Conservation (phyloP, 2,888 invertebrate genomes). For the Thyatira batis region DNA sequence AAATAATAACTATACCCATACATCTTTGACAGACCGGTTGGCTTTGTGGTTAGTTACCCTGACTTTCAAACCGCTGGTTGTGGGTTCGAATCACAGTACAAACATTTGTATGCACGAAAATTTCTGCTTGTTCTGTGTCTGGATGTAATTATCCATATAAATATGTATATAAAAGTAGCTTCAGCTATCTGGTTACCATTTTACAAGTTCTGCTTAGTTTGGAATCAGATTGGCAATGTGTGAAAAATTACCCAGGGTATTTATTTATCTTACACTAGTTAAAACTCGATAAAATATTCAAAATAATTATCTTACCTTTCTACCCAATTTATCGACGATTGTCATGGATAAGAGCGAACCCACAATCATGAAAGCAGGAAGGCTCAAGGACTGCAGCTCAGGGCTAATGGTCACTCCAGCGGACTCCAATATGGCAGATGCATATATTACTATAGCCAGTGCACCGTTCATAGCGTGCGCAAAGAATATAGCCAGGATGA, state of each 20-base stretch:
- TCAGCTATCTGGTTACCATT: no score
- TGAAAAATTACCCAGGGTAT: neutral
- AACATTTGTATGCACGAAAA: no score
- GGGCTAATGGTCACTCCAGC: constrained; percentile 39
- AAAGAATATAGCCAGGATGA: constrained; percentile 28
- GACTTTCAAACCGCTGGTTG: no score
- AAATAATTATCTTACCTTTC: constrained; percentile 26
- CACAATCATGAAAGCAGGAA: constrained; percentile 44
- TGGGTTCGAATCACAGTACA: no score
- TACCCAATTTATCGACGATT: constrained; percentile 37
- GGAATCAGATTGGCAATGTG: no score
- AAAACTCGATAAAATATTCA: neutral
- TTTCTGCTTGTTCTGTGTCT: no score
- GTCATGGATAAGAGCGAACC: constrained; percentile 36
- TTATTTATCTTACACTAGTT: neutral
- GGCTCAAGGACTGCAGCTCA: constrained; percentile 40
- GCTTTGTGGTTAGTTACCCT: no score
- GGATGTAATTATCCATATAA: no score
- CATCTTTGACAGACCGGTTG: no score
- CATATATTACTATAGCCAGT: constrained; percentile 42
- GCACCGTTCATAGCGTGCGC: constrained; percentile 39
- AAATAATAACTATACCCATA: no score
- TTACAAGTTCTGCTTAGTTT: no score
- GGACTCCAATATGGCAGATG: constrained; percentile 35
- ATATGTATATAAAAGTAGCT: no score